Percentiles rank a stretch among this genome's conserved stretches.
phyloP scores from a whole-genome alignment of 2,113 vertebrate species.

The Leucoraja erinaceus region DNA sequence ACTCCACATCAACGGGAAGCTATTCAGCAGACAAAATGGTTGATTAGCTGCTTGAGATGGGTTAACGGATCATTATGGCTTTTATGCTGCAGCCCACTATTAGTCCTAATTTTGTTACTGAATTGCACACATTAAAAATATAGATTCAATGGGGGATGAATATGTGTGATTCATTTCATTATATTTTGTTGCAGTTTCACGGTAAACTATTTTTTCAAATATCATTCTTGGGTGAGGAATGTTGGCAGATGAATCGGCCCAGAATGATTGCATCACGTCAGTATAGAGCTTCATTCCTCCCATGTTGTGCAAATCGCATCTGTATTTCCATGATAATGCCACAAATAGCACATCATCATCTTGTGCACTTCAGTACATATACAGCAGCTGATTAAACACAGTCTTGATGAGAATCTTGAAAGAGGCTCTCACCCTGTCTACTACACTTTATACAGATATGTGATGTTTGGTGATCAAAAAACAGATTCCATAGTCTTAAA shows the following conservation, averaged over 20 bases:
- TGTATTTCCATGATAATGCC: background rate
- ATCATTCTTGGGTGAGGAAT: background rate
- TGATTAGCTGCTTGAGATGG: background rate
- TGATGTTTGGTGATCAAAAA: background rate
- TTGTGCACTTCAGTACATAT: background rate
- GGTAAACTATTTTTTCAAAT: background rate
- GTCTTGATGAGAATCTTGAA: background rate
- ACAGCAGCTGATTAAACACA: background rate
- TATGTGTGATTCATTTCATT: background rate
- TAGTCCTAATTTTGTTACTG: background rate
- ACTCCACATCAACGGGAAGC: background rate
- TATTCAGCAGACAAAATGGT: background rate
- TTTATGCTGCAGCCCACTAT: background rate
- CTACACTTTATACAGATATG: background rate
- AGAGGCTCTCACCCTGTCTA: background rate
- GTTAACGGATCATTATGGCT: background rate
- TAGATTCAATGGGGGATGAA: background rate
- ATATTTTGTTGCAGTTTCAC: background rate
- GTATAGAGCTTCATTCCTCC: background rate
- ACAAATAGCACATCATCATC: background rate
- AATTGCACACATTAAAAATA: background rate
- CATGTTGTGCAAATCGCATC: background rate
- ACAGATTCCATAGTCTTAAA: background rate
- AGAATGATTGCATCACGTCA: background rate
- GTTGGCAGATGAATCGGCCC: background rate